phyloP scores from a whole-genome alignment of 2,113 vertebrate genomes.

The Ophiodon elongatus region DNA sequence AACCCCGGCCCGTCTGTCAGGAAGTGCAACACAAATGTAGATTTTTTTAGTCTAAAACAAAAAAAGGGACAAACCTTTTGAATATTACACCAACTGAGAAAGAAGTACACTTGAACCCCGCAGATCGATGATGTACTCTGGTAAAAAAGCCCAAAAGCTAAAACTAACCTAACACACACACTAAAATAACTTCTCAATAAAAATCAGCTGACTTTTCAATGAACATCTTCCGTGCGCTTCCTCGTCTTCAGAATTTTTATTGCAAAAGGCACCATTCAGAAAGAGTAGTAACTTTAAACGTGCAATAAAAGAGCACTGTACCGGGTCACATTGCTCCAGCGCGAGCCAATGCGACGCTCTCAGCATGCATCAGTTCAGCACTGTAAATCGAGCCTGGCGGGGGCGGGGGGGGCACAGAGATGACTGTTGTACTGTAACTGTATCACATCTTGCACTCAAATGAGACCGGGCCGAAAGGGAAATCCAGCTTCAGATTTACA shows the following conservation, averaged over 20 bases:
- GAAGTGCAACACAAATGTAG: not conserved
- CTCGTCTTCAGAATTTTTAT: not conserved
- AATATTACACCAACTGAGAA: not conserved
- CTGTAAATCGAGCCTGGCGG: slow-evolving; percentile 11
- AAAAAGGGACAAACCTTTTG: not conserved
- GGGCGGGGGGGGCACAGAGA: not conserved
- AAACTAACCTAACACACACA: not conserved
- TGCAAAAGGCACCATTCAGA: not conserved
- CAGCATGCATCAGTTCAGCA: slow-evolving; percentile 32
- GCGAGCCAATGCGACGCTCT: not conserved
- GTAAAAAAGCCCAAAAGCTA: not conserved
- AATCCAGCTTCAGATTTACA: slow-evolving; percentile 53
- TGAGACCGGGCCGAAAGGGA: slow-evolving; percentile 40
- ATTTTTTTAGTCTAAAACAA: not conserved
- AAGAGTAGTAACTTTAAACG: not conserved
- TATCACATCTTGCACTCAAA: slow-evolving; percentile 65
- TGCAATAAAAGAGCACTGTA: not conserved
- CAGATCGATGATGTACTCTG: not conserved
- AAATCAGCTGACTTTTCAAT: not conserved
- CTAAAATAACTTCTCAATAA: not conserved
- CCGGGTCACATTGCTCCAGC: not conserved
- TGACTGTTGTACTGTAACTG: slow-evolving; percentile 44
- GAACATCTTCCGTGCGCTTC: too few species aligned
- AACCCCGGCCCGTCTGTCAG: not conserved
- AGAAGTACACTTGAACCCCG: not conserved